Evolutionary conservation across 2,797 vertebrate genomes (phyloP).

Genomic region (Platyrinchus mystaceus): DNA sequence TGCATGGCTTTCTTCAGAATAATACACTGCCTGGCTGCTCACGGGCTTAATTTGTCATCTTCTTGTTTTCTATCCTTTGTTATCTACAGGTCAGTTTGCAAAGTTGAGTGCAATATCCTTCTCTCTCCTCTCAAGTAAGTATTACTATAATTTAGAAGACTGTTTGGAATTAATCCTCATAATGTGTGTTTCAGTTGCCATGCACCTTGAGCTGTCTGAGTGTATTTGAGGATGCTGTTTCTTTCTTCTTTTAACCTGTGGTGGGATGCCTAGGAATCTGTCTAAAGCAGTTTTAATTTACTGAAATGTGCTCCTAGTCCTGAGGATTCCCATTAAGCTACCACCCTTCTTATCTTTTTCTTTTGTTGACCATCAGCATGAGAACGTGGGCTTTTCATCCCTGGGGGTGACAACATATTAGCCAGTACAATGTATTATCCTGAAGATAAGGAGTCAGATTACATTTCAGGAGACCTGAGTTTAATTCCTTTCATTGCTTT

Average conservation of each 20-base stretch:
- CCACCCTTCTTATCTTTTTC: not conserved
- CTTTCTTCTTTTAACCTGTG: not conserved
- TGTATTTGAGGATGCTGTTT: not conserved
- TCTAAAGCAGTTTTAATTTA: not conserved
- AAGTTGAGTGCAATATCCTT: slow-evolving; percentile 85
- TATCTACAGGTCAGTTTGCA: slow-evolving; percentile 91
- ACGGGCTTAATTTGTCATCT: slow-evolving; percentile 74
- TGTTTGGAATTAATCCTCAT: slow-evolving; percentile 11
- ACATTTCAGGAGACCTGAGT: not conserved
- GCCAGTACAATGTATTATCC: not conserved
- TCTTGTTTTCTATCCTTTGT: slow-evolving; percentile 78
- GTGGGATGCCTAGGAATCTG: not conserved
- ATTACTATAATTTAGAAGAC: slow-evolving; percentile 52
- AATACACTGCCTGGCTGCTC: slow-evolving; percentile 77
- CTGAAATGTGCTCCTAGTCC: not conserved
- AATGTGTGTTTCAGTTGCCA: not conserved
- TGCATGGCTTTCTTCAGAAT: slow-evolving; percentile 73
- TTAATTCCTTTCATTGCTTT: not conserved
- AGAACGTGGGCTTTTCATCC: not conserved
- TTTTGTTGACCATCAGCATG: not conserved
- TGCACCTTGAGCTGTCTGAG: not conserved
- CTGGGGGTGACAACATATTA: not conserved
- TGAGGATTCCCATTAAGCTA: not conserved
- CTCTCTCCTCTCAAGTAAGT: slow-evolving; percentile 86
- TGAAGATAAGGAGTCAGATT: not conserved